Base-by-base conservation (phyloP, 2,113 vertebrate genomes). In the Anthoscopus minutus region DNA sequence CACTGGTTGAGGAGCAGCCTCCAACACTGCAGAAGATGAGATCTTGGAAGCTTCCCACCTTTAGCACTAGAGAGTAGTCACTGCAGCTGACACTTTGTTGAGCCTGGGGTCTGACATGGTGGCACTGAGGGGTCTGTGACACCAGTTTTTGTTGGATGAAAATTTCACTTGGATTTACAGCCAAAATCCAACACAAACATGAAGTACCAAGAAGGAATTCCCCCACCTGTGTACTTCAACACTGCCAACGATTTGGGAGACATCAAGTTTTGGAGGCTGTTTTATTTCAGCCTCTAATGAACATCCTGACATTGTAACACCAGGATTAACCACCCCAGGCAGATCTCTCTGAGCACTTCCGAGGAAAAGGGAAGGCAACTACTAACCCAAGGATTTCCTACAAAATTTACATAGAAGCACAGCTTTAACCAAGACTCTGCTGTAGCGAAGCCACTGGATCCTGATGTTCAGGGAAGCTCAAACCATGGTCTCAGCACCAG, bases 1-100 rank as follows among this genome's bases (percentile, higher is more conserved):
- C 54, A 78, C 69, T 82, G 92, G 96, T 61, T 91, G 93, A 54
- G 95, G 88, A 95, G 86, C 83, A 80, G 81, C 51, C 94, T 92
- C 94, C 94, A 93, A 31, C 58, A 84, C 96, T 45, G 80, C 73
- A 58, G 65, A 89, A 92, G 95, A 94, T 82, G 31, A 88, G 94
- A 73, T 88, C 81, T 33, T 38, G 27, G 44, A 37, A 65, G 88
- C 70, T 48, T 93, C 81, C 94, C 95, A 83, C 60, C 73, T 81
- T 92, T 94, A 83, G 67, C 88, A 86, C 94, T 81, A 9, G 13
- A 61, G 65, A 48, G 48, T 3, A 30, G 90, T 12, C 48, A 28
- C 30, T 42, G 73, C 8, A 51, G 70, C 22, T 21, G 78, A 94
- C 30, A 31, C 57, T 76, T 15, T 2, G 71, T 31, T n/a, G 64